Evolutionary conservation across 92 coral and sea anemone species (phyloP).

Genomic region (Blastomussa wellsi): DNA sequence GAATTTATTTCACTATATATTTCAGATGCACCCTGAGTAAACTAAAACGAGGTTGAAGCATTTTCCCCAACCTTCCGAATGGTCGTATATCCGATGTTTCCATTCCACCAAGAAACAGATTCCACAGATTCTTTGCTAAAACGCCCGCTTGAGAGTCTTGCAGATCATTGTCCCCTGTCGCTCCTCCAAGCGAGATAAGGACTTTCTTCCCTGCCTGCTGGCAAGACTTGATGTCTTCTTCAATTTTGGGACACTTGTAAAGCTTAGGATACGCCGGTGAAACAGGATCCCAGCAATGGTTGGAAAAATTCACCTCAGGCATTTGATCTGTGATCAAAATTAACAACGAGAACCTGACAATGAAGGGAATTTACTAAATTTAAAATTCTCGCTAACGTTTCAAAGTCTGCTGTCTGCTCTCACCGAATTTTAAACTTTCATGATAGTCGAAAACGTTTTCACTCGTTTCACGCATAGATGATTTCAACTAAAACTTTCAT

Average conservation of each 20-base stretch:
- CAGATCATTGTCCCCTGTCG: conserved; percentile 51
- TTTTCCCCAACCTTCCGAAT: conserved; percentile 31
- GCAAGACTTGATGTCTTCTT: conserved; percentile 66
- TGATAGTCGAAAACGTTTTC: too few species aligned
- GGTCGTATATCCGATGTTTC: conserved; percentile 38
- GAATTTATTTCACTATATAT: too few species aligned
- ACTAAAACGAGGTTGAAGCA: neutral
- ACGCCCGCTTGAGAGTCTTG: conserved; percentile 27
- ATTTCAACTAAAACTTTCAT: too few species aligned
- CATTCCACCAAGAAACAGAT: conserved; percentile 57
- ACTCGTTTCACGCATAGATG: too few species aligned
- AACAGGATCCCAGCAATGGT: conserved; percentile 46
- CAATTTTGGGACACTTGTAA: conserved; percentile 63
- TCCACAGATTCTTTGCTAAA: conserved; percentile 54
- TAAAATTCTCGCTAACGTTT: too few species aligned
- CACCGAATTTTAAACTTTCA: too few species aligned
- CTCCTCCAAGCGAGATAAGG: conserved; percentile 78
- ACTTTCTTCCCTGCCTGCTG: conserved; percentile 67
- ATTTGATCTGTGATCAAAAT: conserved; percentile 35
- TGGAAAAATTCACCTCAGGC: conserved; percentile 52
- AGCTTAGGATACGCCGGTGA: conserved; percentile 48
- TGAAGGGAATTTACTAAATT: too few species aligned
- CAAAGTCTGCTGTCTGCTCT: too few species aligned
- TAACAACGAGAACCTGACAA: neutral
- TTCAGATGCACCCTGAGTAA: too few species aligned